These are phyloP conservation scores for Stratiolaelaps scimitus DNA, from an alignment of 1,140 invertebrate species.

Conservation along the genomic window DNA sequence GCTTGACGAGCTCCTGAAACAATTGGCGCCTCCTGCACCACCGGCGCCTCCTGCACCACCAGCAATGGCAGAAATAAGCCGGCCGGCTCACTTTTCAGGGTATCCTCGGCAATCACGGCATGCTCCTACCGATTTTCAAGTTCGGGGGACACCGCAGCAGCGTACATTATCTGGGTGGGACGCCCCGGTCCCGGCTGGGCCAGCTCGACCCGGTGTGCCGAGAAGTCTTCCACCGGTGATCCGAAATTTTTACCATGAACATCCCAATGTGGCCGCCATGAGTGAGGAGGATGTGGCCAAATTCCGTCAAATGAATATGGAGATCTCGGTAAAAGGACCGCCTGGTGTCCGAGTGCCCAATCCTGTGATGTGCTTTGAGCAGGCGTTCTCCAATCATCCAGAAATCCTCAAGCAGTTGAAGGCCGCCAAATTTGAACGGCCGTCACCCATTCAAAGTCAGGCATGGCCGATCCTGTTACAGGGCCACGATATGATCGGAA, in stretches of 20 bases:
- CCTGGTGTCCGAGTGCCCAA: not conserved
- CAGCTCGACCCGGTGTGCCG: not conserved
- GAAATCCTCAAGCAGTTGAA: slow-evolving; percentile 4
- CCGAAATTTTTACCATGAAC: slow-evolving; percentile 74
- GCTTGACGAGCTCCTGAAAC: not conserved
- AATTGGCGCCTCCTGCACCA: not conserved
- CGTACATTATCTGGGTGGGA: not conserved
- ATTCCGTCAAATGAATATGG: slow-evolving; percentile 8
- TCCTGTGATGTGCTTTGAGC: not conserved
- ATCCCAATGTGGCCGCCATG: slow-evolving; percentile 49
- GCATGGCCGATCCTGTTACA: slow-evolving; percentile 46
- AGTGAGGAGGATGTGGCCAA: not conserved
- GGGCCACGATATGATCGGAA: slow-evolving; percentile 45
- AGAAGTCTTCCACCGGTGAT: slow-evolving; percentile 33
- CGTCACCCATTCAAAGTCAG: slow-evolving; percentile 42
- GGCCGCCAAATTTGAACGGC: slow-evolving; percentile 34
- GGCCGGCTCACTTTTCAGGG: not conserved
- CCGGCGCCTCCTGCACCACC: not conserved
- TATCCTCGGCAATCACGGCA: not conserved
- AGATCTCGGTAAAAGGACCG: not conserved
- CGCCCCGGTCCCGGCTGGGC: not conserved
- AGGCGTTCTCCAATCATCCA: not conserved
- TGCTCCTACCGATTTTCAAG: not conserved
- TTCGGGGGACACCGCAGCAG: not conserved
- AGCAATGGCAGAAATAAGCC: not conserved